Conservation (phyloP, 2,113 vertebrate genomes). For the Halcyon malimbica region DNA sequence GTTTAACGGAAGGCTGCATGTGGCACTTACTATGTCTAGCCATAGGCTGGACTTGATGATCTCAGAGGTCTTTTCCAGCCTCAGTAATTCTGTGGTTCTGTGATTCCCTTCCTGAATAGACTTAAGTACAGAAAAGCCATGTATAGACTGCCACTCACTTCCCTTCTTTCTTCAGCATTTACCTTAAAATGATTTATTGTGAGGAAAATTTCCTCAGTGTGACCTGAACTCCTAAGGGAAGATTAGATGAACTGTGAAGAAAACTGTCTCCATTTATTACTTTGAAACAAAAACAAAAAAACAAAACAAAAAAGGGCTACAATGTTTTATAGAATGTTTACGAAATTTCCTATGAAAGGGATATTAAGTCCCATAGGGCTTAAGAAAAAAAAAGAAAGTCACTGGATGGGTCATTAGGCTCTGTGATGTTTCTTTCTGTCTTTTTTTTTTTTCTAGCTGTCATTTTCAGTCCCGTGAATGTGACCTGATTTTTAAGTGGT, state of each 20-base stretch:
- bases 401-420: neutral
- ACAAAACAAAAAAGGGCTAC: neutral
- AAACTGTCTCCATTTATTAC: neutral
- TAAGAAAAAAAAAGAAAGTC: neutral
- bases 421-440: neutral
- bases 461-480: neutral
- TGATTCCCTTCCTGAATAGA: neutral
- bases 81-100: too few relatives aligned
- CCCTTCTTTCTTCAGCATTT: neutral
- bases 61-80: too few relatives aligned
- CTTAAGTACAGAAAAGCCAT: neutral
- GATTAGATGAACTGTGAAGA: neutral
- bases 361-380: neutral
- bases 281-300: neutral
- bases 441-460: neutral
- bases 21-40: too few relatives aligned
- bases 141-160: neutral
- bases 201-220: neutral
- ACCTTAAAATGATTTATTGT: neutral
- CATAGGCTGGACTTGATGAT: too few relatives aligned
- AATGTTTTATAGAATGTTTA: neutral
- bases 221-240: neutral
- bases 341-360: neutral
- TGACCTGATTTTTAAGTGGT: neutral
- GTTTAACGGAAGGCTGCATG: too few relatives aligned